Percentiles rank a stretch among this genome's conserved stretches.
Conservation (phyloP, 2,113 vertebrate species). For the Regulus satrapa region DNA sequence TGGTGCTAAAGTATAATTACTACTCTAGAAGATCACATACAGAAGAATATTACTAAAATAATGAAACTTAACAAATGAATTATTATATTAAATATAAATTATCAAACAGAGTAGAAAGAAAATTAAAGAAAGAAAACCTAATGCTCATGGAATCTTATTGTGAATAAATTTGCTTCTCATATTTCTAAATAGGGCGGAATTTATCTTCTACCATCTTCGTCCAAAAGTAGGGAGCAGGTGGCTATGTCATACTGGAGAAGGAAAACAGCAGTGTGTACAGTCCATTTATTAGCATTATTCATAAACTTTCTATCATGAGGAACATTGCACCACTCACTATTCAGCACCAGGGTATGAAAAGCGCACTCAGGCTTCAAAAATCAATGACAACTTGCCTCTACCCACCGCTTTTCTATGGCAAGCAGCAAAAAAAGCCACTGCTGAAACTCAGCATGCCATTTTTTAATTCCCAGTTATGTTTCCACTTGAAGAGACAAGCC, state of each 20-base stretch:
- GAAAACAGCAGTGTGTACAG: constrained; percentile 16
- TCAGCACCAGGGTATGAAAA: constrained; percentile 57
- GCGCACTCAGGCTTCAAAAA: constrained; percentile 65
- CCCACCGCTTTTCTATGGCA: constrained; percentile 28
- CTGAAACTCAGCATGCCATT: constrained; percentile 74
- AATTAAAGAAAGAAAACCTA: neutral
- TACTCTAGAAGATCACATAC: neutral
- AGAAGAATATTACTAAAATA: neutral
- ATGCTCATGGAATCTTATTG: neutral
- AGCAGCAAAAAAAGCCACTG: constrained; percentile 46
- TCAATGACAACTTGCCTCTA: constrained; percentile 71
- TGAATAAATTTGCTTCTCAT: constrained; percentile 20
- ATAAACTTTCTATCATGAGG: constrained; percentile 57
- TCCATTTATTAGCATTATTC: constrained; percentile 69
- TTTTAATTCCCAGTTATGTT: constrained; percentile 81
- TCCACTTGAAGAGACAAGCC: constrained; percentile 76
- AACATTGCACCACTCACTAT: constrained; percentile 42
- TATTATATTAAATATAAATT: neutral
- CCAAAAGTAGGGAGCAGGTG: constrained; percentile 56
- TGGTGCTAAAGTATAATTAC: neutral
- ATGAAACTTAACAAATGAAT: neutral
- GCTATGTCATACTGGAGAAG: constrained; percentile 21
- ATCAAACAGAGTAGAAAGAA: neutral
- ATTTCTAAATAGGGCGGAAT: constrained; percentile 34
- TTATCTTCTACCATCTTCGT: constrained; percentile 9